phyloP scores from a whole-genome alignment of 1,140 invertebrate genomes.

The Idris sp. region DNA sequence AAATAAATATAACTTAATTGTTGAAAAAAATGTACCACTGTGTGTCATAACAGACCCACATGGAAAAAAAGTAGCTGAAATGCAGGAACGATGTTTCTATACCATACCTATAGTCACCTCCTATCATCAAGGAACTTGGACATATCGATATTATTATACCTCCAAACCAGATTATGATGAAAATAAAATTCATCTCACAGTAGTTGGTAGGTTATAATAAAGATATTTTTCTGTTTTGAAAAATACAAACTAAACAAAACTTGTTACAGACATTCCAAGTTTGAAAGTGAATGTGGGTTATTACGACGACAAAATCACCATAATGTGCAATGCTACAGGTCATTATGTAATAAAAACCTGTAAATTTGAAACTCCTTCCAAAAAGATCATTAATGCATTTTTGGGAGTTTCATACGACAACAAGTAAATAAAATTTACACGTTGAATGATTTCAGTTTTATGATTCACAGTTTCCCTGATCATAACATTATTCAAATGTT shows the following conservation, averaged over 20 bases:
- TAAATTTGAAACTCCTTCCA: constrained; percentile 18
- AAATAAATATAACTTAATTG: too few relatives aligned
- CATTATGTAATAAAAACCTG: constrained; percentile 20
- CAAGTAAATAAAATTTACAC: constrained; percentile 13
- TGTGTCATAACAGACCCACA: constrained; percentile 6
- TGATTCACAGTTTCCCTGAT: background rate
- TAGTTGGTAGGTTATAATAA: constrained; percentile 10
- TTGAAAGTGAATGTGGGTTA: background rate
- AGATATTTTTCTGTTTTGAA: too few relatives aligned
- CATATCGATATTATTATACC: background rate
- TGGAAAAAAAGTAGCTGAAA: background rate
- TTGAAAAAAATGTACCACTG: too few relatives aligned
- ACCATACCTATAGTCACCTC: background rate
- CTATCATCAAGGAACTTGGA: constrained; percentile 15
- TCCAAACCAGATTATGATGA: background rate
- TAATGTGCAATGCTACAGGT: constrained; percentile 10
- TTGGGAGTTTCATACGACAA: background rate
- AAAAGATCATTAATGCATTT: constrained; percentile 2
- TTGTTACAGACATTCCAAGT: background rate
- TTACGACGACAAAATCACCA: background rate
- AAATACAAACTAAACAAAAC: too few relatives aligned
- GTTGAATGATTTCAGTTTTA: too few relatives aligned
- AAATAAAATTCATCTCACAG: background rate
- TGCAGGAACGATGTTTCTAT: background rate
- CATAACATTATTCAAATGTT: background rate